phyloP scores from a whole-genome alignment of 2,113 vertebrate genomes.

The Lates calcarifer region DNA sequence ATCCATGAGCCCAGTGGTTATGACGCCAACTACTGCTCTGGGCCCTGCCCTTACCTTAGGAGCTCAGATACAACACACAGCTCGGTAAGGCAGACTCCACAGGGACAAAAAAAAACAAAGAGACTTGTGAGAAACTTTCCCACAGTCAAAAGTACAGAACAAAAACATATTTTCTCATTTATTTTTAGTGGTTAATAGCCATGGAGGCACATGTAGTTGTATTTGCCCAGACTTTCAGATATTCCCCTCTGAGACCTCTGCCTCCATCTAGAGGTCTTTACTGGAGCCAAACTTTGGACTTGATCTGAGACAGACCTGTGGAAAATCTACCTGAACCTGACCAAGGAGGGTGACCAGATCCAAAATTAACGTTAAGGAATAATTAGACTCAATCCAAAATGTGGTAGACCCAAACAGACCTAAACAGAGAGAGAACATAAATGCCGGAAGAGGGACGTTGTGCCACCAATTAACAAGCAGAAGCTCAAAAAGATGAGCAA shows the following conservation, averaged over 20 bases:
- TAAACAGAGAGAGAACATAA: no score
- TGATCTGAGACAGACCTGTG: no score
- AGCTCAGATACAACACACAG: conserved; percentile 93
- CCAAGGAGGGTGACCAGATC: no score
- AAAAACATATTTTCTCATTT: background rate
- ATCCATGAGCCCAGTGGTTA: conserved; percentile 96
- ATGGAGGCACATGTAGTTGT: background rate
- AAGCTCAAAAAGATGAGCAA: no score
- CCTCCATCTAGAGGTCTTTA: conserved; percentile 1
- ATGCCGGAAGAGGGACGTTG: no score
- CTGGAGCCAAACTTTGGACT: background rate
- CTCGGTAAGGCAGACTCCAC: conserved; percentile 84
- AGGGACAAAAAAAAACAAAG: background rate
- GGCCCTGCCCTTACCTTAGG: conserved; percentile 93
- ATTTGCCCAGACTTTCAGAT: background rate
- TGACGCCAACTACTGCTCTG: conserved; percentile 95
- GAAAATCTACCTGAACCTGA: no score
- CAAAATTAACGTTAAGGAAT: background rate
- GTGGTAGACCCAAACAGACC: background rate
- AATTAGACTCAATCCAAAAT: background rate
- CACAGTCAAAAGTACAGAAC: background rate
- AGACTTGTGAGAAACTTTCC: background rate
- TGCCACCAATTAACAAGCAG: no score
- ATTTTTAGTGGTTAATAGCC: background rate
- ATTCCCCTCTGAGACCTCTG: background rate